Base-by-base conservation (phyloP, 1,140 invertebrate genomes). In the Whitmania pigra region DNA sequence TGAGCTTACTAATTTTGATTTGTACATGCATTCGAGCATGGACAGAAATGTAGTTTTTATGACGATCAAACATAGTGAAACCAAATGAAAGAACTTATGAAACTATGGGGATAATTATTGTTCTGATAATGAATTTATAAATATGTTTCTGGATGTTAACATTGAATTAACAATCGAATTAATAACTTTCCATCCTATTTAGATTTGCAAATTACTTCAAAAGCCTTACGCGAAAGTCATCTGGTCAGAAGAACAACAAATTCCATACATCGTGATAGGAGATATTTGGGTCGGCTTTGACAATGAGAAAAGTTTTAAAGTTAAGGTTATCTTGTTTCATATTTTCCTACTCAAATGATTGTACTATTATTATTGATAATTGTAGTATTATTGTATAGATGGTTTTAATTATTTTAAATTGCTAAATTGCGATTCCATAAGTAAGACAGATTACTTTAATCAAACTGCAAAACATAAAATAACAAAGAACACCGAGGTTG, bases 231-330 rank as follows among this genome's bases (percentile, higher is more conserved):
- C 57, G 18, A 63, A 22, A 13, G 57, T 63, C 3, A 13, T 25
- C 15, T 82, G 86, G 72, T 89, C 91, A 75, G 83, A 85, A 49
- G 84, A 85, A 22, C 90, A 89, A 11, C 85, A 86, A 36, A 85
- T 86, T 5, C 91, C 92, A 0, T 94, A 89, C 80, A 87, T 90
- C 3, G 88, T 89, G 78, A 83, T 85, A 3, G 86, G 86, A 17
- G 86, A 92, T 76, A 90, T 94, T 77, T 96, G 93, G 91, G 90
- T 94, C 0, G 90, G 91, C 67, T 96, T 88, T 78, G 93, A 97
- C 76, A 88, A 93, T 81, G 78, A 85, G 1, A 85, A 87, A 66
- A 93, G 89, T 53, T 83, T 93, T 1, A 83, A 22, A 22, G 29
- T 13, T 1, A 63, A 63, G 57, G 57, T 63, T 6, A 63, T 1